These are phyloP conservation scores for Halcyon badia DNA, from an alignment of 2,797 vertebrate genomes.

Conservation along the genomic window DNA sequence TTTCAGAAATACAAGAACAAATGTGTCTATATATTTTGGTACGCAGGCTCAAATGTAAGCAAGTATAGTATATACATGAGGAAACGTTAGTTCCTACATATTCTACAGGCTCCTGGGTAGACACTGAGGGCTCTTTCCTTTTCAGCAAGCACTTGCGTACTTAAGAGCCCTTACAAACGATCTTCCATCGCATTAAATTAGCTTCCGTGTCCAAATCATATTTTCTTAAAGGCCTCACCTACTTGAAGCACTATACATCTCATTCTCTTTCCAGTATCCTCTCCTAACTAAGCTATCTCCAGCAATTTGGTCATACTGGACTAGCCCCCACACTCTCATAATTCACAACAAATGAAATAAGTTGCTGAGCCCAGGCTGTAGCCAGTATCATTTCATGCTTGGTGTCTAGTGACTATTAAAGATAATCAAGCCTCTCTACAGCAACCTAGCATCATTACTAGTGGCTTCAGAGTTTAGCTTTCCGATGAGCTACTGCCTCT, in stretches of 20 bases:
- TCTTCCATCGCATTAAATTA: not conserved
- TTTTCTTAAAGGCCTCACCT: not conserved
- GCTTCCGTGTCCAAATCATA: not conserved
- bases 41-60: not conserved
- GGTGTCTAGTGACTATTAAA: conserved; percentile 44
- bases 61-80: not conserved
- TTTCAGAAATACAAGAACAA: not conserved
- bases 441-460: conserved; percentile 58
- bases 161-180: not conserved
- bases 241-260: not conserved
- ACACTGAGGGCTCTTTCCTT: not conserved
- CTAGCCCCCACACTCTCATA: not conserved
- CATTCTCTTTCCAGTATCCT: not conserved
- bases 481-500: conserved; percentile 48
- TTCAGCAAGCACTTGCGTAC: not conserved
- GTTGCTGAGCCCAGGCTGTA: not conserved
- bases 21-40: not conserved
- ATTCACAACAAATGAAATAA: conserved; percentile 18
- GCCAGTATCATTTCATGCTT: conserved; percentile 42
- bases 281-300: not conserved
- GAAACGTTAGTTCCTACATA: not conserved
- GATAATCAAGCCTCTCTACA: conserved; percentile 68
- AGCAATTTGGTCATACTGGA: not conserved
- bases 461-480: conserved; percentile 60
- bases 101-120: not conserved